These are phyloP conservation scores for Drosophila dives DNA, from an alignment of 2,888 invertebrate genomes.

Conservation along the genomic window DNA sequence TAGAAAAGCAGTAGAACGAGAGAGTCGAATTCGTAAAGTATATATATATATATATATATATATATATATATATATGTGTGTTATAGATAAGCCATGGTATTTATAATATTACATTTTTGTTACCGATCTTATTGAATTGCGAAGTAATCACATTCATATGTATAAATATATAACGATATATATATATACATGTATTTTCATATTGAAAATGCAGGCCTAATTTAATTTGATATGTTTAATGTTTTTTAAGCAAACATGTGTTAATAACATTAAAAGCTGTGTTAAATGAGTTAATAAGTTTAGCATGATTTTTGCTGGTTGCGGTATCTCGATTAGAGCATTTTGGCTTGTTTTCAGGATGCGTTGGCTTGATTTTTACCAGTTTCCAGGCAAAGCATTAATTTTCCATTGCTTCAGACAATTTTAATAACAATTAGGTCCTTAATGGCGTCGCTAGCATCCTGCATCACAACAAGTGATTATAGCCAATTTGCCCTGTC, in stretches of 20 bases:
- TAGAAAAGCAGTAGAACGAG: too few species aligned
- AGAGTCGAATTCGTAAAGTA: too few species aligned
- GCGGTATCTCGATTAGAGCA: neutral
- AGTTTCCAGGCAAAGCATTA: constrained; percentile 11
- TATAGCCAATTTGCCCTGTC: constrained; percentile 17
- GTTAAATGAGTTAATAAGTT: neutral
- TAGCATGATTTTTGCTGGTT: neutral
- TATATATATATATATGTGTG: too few species aligned
- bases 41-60: too few species aligned
- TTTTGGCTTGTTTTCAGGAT: neutral
- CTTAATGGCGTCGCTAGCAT: constrained; percentile 28
- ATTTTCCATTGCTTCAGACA: constrained; percentile 21
- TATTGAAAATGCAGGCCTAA: neutral
- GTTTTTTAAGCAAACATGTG: neutral
- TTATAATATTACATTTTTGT: too few species aligned
- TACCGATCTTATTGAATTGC: too few species aligned
- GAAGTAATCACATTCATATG: too few species aligned
- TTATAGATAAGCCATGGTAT: too few species aligned
- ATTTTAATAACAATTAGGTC: constrained; percentile 51
- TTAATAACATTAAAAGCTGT: neutral
- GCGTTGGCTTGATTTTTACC: constrained; percentile 21
- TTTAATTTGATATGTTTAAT: neutral
- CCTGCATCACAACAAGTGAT: constrained; percentile 20
- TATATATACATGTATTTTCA: too few species aligned
- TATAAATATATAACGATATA: too few species aligned